A percentile compares a stretch with the other conserved stretches of the same genome.
Evolutionary conservation across 2,888 invertebrate genomes (phyloP).

Genomic region (Cryptocheilus praepositus): DNA sequence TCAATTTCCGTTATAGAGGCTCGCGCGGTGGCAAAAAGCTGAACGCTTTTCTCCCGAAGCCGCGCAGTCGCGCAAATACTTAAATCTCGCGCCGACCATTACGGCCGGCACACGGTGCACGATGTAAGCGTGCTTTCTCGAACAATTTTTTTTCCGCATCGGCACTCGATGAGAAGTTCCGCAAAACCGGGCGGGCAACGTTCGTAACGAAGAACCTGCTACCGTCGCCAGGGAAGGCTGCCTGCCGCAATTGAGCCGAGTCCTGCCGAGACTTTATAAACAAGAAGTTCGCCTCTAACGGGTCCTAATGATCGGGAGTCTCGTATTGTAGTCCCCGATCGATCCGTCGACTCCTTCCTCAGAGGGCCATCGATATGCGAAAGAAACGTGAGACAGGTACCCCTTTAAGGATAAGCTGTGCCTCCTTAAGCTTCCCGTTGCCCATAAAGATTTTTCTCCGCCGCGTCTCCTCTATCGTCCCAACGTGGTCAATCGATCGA

Average conservation of each 20-base stretch:
- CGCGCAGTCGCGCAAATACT: no score
- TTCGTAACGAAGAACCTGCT: slow-evolving; percentile 24
- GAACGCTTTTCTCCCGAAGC: no score
- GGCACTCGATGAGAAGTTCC: no score
- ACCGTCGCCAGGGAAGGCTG: slow-evolving; percentile 9
- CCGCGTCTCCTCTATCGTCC: neutral
- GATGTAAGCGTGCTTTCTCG: slow-evolving; percentile 23
- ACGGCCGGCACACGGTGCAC: slow-evolving; percentile 10
- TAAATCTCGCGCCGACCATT: no score
- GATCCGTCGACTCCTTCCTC: slow-evolving; percentile 13
- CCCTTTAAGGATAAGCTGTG: slow-evolving; percentile 40
- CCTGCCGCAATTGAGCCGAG: neutral
- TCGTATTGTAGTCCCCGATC: slow-evolving; percentile 31
- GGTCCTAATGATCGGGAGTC: slow-evolving; percentile 36
- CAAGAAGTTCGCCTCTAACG: slow-evolving; percentile 41
- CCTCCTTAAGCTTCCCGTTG: slow-evolving; percentile 10
- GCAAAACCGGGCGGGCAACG: neutral
- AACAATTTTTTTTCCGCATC: no score
- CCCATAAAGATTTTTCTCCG: slow-evolving; percentile 23
- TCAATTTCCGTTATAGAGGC: no score
- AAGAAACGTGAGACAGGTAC: slow-evolving; percentile 22
- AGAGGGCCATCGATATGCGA: slow-evolving; percentile 15
- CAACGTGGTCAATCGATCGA: neutral
- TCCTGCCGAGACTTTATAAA: slow-evolving; percentile 23
- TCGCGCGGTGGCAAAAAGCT: no score